A percentile compares a stretch with the other conserved stretches of the same genome.
phyloP scores from a whole-genome alignment of 30 jellyfish, hydroid and myxozoan species.

The Haliclystus octoradiatus region DNA sequence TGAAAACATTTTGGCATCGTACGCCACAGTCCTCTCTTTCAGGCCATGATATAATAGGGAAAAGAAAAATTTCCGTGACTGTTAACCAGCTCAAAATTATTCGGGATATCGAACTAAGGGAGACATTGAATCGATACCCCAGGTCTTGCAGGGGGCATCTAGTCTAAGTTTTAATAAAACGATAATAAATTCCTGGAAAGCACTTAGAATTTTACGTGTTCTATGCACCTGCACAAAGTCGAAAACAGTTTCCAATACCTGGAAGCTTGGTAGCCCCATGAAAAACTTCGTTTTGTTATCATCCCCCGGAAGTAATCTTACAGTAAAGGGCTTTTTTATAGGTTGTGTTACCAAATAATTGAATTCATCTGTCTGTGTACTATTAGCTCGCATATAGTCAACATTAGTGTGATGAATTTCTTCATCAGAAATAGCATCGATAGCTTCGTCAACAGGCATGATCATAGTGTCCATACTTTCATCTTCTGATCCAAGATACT shows the following conservation, averaged over 20 bases:
- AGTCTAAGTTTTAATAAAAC: slow-evolving; percentile 25
- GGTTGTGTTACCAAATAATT: too few species aligned
- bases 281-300: slow-evolving; percentile 18
- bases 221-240: slow-evolving; percentile 22
- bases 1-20: too few species aligned
- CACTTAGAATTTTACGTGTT: slow-evolving; percentile 6
- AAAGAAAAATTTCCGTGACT: slow-evolving; percentile 30
- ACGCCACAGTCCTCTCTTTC: slow-evolving; percentile 24
- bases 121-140: slow-evolving; percentile 25
- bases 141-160: slow-evolving; percentile 19
- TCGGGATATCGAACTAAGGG: slow-evolving; percentile 23
- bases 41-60: slow-evolving; percentile 36
- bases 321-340: too few species aligned
- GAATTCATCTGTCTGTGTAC: too few species aligned
- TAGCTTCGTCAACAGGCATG: too few species aligned
- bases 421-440: too few species aligned
- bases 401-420: too few species aligned
- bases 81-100: slow-evolving; percentile 22
- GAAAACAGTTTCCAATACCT: slow-evolving; percentile 22
- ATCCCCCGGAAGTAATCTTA: slow-evolving; percentile 12
- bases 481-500: too few species aligned
- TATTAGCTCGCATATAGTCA: too few species aligned
- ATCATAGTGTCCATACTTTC: too few species aligned
- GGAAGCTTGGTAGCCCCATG: slow-evolving; percentile 36
- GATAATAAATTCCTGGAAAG: slow-evolving; percentile 23